Percentiles rank a stretch among this genome's conserved stretches.
Evolutionary conservation across 2,113 vertebrate species (phyloP).

Genomic region (Pelvicachromis taeniatus): DNA sequence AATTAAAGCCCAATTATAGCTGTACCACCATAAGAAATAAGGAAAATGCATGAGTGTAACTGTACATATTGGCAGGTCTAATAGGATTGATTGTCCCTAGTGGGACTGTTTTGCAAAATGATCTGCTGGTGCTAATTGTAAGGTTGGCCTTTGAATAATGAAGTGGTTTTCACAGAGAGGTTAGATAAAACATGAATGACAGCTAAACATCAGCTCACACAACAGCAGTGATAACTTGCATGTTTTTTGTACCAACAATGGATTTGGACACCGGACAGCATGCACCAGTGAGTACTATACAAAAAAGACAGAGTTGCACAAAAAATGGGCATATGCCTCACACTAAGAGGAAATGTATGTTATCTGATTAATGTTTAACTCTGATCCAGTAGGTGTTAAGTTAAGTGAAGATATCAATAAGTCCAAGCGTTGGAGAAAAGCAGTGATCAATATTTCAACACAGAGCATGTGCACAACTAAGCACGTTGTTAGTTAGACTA

Average conservation of each 20-base stretch:
- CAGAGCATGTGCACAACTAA: background rate
- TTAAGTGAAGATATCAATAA: constrained; percentile 1
- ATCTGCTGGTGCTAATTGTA: constrained; percentile 45
- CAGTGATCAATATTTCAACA: background rate
- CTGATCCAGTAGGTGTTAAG: background rate
- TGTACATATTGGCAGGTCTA: constrained; percentile 44
- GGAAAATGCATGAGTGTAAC: constrained; percentile 26
- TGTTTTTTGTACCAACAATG: background rate
- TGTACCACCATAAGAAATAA: constrained; percentile 11
- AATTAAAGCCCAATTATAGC: constrained; percentile 24
- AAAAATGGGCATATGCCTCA: background rate
- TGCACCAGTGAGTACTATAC: background rate
- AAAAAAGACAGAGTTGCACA: background rate
- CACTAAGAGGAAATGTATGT: background rate
- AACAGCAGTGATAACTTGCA: background rate
- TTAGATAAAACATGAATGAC: constrained; percentile 9
- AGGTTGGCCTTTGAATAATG: constrained; percentile 57
- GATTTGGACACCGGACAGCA: background rate
- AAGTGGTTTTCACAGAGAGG: constrained; percentile 26
- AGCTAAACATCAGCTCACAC: constrained; percentile 22
- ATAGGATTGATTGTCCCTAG: constrained; percentile 56
- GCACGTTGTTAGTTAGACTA: too few species aligned
- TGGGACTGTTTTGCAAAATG: constrained; percentile 16
- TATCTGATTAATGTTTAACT: background rate
- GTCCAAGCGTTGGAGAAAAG: background rate